Base-by-base conservation (phyloP, 1,140 invertebrate species). In the Trichoplusia ni region DNA sequence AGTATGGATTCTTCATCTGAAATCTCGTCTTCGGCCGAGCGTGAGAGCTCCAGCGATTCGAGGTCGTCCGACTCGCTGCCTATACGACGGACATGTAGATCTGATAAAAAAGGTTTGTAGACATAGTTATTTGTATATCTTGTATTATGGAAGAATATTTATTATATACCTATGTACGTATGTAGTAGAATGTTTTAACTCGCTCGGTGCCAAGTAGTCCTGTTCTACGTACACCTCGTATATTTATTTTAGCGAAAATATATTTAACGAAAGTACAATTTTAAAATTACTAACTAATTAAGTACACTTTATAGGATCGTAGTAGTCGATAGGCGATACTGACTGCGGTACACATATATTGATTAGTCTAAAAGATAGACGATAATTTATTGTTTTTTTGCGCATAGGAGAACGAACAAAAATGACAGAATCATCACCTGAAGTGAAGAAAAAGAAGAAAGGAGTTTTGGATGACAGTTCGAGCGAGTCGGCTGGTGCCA, bases 391-490 rank as follows among this genome's bases (percentile, higher is more conserved):
- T 29, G 27, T 38, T 18, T 64, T 33, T 25, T 56, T 37, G n/a
- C 37, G 33, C 7, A 58, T 54, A 67, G 46, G 51, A 87, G 87
- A 86, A 47, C 77, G 84, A 4, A 69, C 73, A 0, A 85, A 81
- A 62, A 51, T 86, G 29, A 64, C 69, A 0, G 87, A 90, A 60
- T 86, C 84, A 0, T 88, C 87, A 0, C 86, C 86, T 0, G 86
- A 89, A 66, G 69, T 78, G 0, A 90, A 87, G 69, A 90, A 90
- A 63, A 86, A 89, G 61, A 88, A 90, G 61, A 88, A 88, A 38
- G 80, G 78, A 0, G 76, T 86, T 0, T 81, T 87, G 25, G 62
- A 81, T 5, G 86, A 87, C 25, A 89, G 79, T 37, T 86, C 86
- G 7, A 86, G 85, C 44, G 89, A 91, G 35, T 87, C 84, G 2